Percentiles rank a stretch among this genome's conserved stretches.
Evolutionary conservation across 2,797 vertebrate genomes (phyloP).

Genomic region (Aphelocoma californica): DNA sequence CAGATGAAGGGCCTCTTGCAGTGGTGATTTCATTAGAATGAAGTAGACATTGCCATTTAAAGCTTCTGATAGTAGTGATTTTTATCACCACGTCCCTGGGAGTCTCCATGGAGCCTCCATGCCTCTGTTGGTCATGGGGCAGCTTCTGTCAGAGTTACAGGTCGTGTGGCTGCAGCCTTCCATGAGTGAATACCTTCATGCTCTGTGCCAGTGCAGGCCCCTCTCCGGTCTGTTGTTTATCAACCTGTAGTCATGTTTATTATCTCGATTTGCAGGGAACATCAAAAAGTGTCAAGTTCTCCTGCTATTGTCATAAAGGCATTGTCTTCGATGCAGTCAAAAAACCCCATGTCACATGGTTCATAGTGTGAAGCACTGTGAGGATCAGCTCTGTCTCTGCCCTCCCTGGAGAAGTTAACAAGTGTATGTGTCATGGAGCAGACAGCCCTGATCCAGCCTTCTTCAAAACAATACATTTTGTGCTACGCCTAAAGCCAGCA

Average conservation of each 20-base stretch:
- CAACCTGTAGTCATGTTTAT: neutral
- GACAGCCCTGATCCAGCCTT: neutral
- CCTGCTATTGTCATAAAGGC: neutral
- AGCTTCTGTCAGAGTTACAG: neutral
- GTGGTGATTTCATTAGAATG: neutral
- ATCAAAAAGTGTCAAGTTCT: neutral
- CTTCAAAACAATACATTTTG: slow-evolving; percentile 19
- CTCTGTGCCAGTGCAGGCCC: neutral
- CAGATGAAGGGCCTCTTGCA: neutral
- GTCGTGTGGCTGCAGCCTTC: neutral
- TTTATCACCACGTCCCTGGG: neutral
- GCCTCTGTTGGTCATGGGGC: neutral
- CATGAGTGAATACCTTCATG: neutral
- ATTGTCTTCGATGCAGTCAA: neutral
- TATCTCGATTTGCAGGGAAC: neutral
- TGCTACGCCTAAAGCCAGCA: neutral
- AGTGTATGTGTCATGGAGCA: neutral
- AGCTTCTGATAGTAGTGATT: neutral
- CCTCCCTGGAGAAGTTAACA: neutral
- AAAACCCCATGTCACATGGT: rapidly evolving
- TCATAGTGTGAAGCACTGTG: neutral
- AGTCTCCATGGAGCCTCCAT: neutral
- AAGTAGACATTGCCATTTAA: neutral
- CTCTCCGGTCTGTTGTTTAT: neutral
- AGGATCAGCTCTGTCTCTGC: neutral